Evolutionary conservation across 2,797 vertebrate species (phyloP), one percentile per base, ranked within the genome.

Genomic region (Cheirogaleus major): DNA sequence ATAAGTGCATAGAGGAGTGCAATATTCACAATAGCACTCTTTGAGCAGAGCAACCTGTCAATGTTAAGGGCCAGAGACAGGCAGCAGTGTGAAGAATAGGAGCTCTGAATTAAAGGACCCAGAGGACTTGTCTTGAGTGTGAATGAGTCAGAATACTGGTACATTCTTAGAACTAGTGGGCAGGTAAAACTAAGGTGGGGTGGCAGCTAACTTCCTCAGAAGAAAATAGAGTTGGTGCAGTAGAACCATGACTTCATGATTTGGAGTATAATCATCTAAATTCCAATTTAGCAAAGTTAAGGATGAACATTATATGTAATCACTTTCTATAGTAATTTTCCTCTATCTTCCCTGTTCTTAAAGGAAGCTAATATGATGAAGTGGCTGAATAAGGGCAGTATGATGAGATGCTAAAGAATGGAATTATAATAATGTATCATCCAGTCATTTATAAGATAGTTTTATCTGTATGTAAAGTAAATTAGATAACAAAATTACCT

Each of bases 261-360:
- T 89, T 27, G 17, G 30, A 86, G 15, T 5, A 43, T 35, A 23
- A n/a, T 57, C 8, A 89, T 63, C 70, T 65, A 45, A 72, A 95
- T 94, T 84, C 86, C n/a, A 85, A 82, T 38, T 52, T 83, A 63
- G 63, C 20, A 78, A 86, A 94, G 59, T 18, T 27, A 9, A 80
- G 79, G 63, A 76, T 93, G 70, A 82, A 96, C 93, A 96, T 95
- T 78, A 55, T 18, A 45, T 57, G 32, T 1, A 61, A 75, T 88
- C 13, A 43, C 5, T 43, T 69, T 79, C 43, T 55, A 20, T 73
- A 50, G 70, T 55, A 84, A 75, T 80, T 88, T 82, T 79, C 43
- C 35, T 67, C 25, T 79, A 67, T 50, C n/a, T 69, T 89, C 10
- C 15, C 27, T 55, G 35, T 87, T 92, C 7, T 85, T 43, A 30